phyloP scores from a whole-genome alignment of 2,113 vertebrate genomes.

The Fregata magnificens region DNA sequence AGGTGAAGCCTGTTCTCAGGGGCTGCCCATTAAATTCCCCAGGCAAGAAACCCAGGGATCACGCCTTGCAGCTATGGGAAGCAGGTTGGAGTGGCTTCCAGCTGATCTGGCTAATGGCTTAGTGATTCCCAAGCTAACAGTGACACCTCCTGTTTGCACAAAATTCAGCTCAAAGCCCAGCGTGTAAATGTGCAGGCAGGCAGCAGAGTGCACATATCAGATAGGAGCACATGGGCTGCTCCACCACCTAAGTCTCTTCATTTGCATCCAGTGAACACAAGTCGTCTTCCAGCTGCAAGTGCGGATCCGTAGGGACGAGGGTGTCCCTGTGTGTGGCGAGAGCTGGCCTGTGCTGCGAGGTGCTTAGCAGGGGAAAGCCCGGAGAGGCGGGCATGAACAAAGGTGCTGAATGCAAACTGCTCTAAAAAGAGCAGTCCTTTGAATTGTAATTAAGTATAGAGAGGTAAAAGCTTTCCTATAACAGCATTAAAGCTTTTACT shows the following conservation, averaged over 20 bases:
- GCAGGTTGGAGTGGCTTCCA: not conserved
- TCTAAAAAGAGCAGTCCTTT: not conserved
- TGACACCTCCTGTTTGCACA: slow-evolving; percentile 31
- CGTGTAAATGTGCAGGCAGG: rapidly evolving
- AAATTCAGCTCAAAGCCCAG: not conserved
- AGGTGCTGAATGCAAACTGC: not conserved
- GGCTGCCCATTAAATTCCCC: not conserved
- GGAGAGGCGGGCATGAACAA: not conserved
- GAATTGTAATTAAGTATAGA: not conserved
- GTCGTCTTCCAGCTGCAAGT: not conserved
- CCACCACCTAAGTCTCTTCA: rapidly evolving
- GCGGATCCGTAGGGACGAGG: not conserved
- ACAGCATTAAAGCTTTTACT: not conserved
- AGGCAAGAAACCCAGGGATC: not conserved
- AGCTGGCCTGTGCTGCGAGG: not conserved
- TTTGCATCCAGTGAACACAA: not conserved
- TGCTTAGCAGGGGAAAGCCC: not conserved
- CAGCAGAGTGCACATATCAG: not conserved
- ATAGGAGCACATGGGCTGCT: not conserved
- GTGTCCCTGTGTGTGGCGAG: not conserved
- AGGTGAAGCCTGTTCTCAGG: not conserved
- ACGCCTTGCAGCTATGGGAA: not conserved
- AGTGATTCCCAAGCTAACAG: slow-evolving; percentile 1
- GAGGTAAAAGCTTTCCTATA: not conserved
- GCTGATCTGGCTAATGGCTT: not conserved